Conservation (phyloP, 2,113 vertebrate species). For the Serilophus lunatus region DNA sequence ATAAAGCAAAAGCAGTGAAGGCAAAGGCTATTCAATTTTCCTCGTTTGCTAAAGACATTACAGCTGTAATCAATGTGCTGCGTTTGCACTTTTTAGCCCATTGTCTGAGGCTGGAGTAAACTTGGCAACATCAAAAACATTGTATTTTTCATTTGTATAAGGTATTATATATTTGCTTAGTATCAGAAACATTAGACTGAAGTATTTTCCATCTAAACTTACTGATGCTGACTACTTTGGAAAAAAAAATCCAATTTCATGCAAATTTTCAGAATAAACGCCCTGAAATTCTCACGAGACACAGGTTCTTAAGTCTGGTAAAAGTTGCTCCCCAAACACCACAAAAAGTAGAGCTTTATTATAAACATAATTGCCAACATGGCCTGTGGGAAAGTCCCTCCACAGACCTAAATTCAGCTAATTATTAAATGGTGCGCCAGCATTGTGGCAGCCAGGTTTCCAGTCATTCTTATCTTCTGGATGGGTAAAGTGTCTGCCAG, state of each 20-base stretch:
- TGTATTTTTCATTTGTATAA: neutral
- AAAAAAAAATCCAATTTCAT: neutral
- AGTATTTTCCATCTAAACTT: neutral
- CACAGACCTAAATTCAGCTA: neutral
- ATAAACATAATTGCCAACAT: neutral
- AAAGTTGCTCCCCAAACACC: neutral
- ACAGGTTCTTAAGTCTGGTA: neutral
- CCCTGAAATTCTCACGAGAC: neutral
- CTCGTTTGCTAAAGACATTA: slow-evolving; percentile 4
- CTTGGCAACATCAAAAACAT: neutral
- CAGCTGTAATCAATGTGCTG: neutral
- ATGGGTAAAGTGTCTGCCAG: neutral
- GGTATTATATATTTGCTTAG: neutral
- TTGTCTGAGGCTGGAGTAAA: neutral
- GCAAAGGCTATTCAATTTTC: slow-evolving; percentile 14
- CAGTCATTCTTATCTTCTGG: neutral
- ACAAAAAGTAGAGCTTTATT: neutral
- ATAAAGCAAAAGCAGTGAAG: neutral
- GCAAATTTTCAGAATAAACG: neutral
- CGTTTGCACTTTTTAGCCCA: neutral
- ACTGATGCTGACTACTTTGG: neutral
- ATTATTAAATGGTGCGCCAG: neutral
- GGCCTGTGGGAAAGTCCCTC: neutral
- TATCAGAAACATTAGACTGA: neutral
- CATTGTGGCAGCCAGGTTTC: neutral